These are phyloP conservation scores for Arctopsyche grandis DNA, from an alignment of 1,140 invertebrate species.

Conservation along the genomic window DNA sequence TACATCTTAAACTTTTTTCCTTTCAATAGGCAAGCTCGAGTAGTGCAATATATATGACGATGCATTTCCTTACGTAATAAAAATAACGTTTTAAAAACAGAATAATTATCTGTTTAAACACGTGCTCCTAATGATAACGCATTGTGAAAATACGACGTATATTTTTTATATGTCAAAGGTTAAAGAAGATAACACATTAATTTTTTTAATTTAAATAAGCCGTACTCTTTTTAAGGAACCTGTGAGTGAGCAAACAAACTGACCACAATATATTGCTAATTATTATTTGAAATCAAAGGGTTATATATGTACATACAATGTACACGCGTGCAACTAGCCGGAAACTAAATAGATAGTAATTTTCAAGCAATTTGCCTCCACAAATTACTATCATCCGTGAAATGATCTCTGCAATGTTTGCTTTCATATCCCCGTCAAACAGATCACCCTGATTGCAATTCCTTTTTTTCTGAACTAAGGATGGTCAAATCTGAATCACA, in stretches of 20 bases:
- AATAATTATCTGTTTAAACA: background rate
- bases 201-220: too few relatives aligned
- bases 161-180: too few relatives aligned
- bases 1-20: background rate
- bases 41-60: background rate
- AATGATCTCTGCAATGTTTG: constrained; percentile 5
- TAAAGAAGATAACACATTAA: too few relatives aligned
- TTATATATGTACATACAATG: too few relatives aligned
- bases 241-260: too few relatives aligned
- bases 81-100: background rate
- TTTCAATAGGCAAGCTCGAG: background rate
- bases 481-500: too few relatives aligned
- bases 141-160: too few relatives aligned
- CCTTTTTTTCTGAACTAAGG: background rate
- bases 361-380: constrained; percentile 29
- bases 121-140: background rate
- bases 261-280: background rate
- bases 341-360: background rate
- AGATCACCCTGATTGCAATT: background rate
- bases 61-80: background rate
- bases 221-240: too few relatives aligned
- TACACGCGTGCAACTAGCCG: background rate
- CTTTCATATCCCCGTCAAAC: background rate
- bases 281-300: background rate
- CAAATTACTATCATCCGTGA: constrained; percentile 27